Evolutionary conservation across 2,113 vertebrate genomes (phyloP).

Genomic region (Bagarius yarrelli): DNA sequence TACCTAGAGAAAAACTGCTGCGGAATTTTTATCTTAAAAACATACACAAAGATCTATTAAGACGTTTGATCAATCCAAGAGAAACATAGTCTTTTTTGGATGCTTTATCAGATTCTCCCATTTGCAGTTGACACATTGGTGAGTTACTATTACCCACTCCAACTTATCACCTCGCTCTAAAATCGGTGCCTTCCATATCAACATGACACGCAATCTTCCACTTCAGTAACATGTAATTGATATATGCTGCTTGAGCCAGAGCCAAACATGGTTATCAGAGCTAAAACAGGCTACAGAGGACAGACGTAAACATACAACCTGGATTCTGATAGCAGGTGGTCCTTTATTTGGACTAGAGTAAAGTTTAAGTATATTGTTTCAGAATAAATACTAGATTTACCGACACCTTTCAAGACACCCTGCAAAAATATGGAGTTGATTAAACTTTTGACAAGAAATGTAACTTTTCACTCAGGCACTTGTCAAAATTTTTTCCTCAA

Average conservation of each 20-base stretch:
- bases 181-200: constrained; percentile 21
- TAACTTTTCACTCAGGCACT: neutral
- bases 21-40: constrained; percentile 46
- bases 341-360: neutral
- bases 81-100: constrained; percentile 39
- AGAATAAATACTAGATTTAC: neutral
- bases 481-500: neutral
- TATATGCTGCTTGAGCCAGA: neutral
- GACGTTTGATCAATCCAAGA: constrained; percentile 1
- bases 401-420: neutral
- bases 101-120: constrained; percentile 54
- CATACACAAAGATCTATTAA: constrained; percentile 40
- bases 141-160: constrained; percentile 31
- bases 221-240: constrained; percentile 20
- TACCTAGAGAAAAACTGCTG: constrained; percentile 54
- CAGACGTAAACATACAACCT: neutral
- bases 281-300: neutral
- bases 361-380: neutral
- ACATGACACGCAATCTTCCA: constrained; percentile 31
- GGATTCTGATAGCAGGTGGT: neutral
- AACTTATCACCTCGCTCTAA: constrained; percentile 37
- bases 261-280: neutral
- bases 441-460: neutral
- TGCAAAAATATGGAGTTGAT: neutral
- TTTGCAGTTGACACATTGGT: constrained; percentile 40